Evolutionary conservation across 2,113 vertebrate species (phyloP), one percentile per base, ranked within the genome.

Genomic region (Lycaon pictus): DNA sequence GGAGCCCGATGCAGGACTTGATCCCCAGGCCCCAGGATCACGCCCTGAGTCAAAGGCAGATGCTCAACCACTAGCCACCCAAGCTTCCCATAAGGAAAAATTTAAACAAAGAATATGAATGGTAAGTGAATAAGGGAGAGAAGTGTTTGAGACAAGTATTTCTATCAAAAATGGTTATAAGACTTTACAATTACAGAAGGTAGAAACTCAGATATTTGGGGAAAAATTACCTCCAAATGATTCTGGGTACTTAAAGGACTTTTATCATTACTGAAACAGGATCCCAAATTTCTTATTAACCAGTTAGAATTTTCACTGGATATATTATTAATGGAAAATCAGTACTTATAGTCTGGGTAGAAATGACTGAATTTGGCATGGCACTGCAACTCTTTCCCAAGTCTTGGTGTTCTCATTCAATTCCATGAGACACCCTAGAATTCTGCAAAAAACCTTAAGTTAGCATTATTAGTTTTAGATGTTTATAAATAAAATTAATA

Each of bases 401-500:
- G 22, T 63, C 72, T 25, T 71, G 62, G 27, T 63, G 32, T 27
- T 25, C 27, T 27, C n/a, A 35, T 63, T n/a, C 63, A n/a, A 62
- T 71, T 82, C n/a, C 12, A 67, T 16, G 53, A 85, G 48, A 80
- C 72, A 88, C 67, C 29, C 35, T 51, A 80, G 69, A 96, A 91
- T 84, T 88, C 79, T 72, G 53, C 88, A 23, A 84, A 84, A 92
- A 88, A 65, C 27, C 56, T 65, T 29, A 32, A 51, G 12, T 67
- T 60, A 89, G 79, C 71, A 96, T 16, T 27, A 27, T 94, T 76
- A 63, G 53, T 87, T 87, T 87, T 69, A 71, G 72, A 51, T 63
- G 9, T n/a, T 90, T 62, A 63, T 11, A 93, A 93, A 80, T 56
- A 60, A 93, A 74, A 85, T 60, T 81, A 93, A 62, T 81, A 89